Evolutionary conservation across 2,888 invertebrate genomes (phyloP).

Genomic region (Nysson spinosus): DNA sequence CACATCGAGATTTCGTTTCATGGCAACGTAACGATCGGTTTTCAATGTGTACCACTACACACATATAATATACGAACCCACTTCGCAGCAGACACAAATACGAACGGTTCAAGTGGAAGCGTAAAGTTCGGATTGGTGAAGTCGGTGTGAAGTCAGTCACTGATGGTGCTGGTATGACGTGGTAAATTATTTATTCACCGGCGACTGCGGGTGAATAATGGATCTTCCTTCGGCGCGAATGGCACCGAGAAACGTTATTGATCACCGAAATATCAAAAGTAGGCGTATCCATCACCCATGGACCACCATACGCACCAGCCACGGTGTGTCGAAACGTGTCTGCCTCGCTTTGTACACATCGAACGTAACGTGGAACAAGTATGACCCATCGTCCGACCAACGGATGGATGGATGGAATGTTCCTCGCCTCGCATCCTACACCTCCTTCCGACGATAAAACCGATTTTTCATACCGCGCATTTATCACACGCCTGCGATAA

Average conservation of each 20-base stretch:
- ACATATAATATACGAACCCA: no score
- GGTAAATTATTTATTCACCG: conserved; percentile 74
- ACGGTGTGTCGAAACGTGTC: conserved; percentile 44
- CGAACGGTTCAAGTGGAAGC: no score
- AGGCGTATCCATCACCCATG: conserved; percentile 71
- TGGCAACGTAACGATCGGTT: no score
- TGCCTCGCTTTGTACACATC: conserved; percentile 2
- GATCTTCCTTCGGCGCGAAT: conserved; percentile 62
- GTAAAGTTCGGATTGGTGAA: conserved; percentile 28
- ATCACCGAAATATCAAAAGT: conserved; percentile 74
- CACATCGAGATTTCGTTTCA: no score
- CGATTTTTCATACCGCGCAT: no score
- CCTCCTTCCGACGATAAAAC: no score
- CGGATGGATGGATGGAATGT: no score
- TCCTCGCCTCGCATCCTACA: no score
- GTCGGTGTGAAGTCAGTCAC: conserved; percentile 57
- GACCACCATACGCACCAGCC: conserved; percentile 50
- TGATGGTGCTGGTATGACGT: conserved; percentile 67
- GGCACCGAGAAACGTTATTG: conserved; percentile 68
- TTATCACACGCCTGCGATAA: no score
- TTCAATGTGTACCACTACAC: no score
- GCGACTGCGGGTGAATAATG: conserved; percentile 72
- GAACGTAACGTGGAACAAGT: neutral
- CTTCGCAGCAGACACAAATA: no score
- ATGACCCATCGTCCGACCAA: no score